Evolutionary conservation across 2,888 invertebrate genomes (phyloP).

Genomic region (Leptinotarsa juncta): DNA sequence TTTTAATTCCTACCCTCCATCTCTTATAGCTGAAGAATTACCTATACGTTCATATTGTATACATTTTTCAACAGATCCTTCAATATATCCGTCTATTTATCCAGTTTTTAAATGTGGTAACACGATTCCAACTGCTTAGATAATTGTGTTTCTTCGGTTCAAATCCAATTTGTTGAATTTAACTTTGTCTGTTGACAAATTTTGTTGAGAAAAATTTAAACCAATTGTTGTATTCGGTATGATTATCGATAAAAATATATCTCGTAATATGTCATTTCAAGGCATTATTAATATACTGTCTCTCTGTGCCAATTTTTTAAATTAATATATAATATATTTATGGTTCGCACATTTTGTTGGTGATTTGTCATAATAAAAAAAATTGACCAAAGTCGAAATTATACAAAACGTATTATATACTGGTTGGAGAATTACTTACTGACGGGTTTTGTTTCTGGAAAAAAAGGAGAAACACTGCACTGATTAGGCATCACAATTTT

Average conservation of each 20-base stretch:
- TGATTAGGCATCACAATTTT: too few species aligned
- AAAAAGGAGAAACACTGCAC: too few species aligned
- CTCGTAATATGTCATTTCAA: constrained; percentile 18
- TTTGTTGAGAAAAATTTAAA: background rate
- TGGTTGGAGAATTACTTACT: too few species aligned
- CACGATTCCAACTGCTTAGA: constrained; percentile 4
- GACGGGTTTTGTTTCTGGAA: too few species aligned
- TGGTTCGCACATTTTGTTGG: background rate
- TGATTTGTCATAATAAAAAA: constrained; percentile 12
- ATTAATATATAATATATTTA: constrained; percentile 15
- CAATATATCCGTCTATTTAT: constrained; percentile 11
- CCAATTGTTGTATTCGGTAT: constrained; percentile 12
- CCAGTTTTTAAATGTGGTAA: constrained; percentile 10
- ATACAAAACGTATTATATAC: background rate
- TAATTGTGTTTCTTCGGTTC: constrained; percentile 15
- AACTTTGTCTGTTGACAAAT: constrained; percentile 11
- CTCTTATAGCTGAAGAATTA: too few species aligned
- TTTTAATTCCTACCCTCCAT: too few species aligned
- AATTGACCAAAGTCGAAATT: background rate
- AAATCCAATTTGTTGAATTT: constrained; percentile 11
- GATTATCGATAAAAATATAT: constrained; percentile 23
- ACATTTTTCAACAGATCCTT: constrained; percentile 5
- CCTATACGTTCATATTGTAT: background rate
- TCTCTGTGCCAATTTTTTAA: constrained; percentile 26
- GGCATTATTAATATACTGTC: constrained; percentile 12